Conservation (phyloP, 2,113 vertebrate genomes). For the Festucalex cinctus region DNA sequence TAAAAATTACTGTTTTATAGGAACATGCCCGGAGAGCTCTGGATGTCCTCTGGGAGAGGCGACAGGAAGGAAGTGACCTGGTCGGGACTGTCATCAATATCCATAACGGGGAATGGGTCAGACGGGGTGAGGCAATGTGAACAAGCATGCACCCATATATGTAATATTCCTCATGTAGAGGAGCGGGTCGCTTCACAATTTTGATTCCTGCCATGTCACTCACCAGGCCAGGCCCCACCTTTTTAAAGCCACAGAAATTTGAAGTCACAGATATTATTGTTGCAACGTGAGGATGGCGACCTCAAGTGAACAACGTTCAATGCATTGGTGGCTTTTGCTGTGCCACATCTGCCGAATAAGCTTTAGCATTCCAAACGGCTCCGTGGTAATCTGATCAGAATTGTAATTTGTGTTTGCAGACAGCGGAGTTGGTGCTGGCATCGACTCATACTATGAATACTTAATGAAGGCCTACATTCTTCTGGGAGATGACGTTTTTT, state of each 20-base stretch:
- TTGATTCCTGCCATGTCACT: no score
- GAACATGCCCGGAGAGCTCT: slow-evolving; percentile 91
- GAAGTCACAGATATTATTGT: no score
- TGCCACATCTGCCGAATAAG: not conserved
- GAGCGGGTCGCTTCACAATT: no score
- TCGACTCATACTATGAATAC: slow-evolving; percentile 98
- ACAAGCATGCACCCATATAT: not conserved
- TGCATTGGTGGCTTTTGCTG: no score
- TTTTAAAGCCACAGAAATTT: no score
- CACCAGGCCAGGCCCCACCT: no score
- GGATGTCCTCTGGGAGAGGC: slow-evolving; percentile 96
- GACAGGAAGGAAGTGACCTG: slow-evolving; percentile 93
- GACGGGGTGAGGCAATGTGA: slow-evolving; percentile 62
- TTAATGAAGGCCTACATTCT: slow-evolving; percentile 98
- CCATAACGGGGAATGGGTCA: slow-evolving; percentile 93
- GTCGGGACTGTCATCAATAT: slow-evolving; percentile 98
- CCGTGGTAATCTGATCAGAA: not conserved
- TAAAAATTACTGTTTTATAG: slow-evolving; percentile 58
- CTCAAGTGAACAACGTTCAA: no score
- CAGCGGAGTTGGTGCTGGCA: slow-evolving; percentile 95
- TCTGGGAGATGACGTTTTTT: slow-evolving; percentile 89
- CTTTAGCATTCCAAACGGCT: not conserved
- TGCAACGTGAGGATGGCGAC: no score
- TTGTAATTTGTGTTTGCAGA: slow-evolving; percentile 69
- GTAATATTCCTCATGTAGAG: not conserved